Conservation (phyloP, 2,888 invertebrate species). For the Leucania comma region DNA sequence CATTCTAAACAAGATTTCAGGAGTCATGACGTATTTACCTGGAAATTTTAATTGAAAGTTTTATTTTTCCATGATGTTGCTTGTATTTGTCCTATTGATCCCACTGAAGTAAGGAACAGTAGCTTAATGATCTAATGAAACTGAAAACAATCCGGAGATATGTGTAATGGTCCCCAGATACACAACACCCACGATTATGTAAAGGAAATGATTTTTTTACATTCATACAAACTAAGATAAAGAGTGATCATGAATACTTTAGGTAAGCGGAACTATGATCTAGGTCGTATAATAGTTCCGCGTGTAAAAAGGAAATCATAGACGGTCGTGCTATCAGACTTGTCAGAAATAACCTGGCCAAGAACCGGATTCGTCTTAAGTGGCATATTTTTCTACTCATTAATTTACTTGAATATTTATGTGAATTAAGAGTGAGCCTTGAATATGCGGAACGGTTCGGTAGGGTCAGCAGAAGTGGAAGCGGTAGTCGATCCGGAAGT, state of each 20-base stretch:
- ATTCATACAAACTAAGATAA: conserved; percentile 15
- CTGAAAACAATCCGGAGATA: not conserved
- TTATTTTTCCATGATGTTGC: not conserved
- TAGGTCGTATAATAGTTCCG: conserved; percentile 54
- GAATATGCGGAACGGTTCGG: conserved; percentile 68
- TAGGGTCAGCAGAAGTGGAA: conserved; percentile 66
- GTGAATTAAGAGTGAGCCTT: conserved; percentile 56
- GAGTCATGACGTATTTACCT: not conserved
- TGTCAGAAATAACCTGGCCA: conserved; percentile 29
- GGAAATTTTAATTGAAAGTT: not conserved
- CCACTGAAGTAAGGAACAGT: not conserved
- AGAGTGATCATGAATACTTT: conserved; percentile 44
- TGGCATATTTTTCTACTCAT: conserved; percentile 40
- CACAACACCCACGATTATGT: not conserved
- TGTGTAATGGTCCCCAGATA: not conserved
- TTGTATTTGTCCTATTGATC: not conserved
- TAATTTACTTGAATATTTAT: conserved; percentile 29
- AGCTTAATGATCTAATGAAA: not conserved
- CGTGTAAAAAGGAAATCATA: conserved; percentile 55
- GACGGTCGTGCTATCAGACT: conserved; percentile 29
- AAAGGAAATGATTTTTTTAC: not conserved
- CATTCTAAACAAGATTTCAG: conserved; percentile 12
- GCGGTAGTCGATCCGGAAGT: conserved; percentile 69
- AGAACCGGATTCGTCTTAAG: conserved; percentile 32
- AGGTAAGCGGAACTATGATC: conserved; percentile 52